phyloP scores from a whole-genome alignment of 2,113 vertebrate genomes.

The Psophia crepitans region DNA sequence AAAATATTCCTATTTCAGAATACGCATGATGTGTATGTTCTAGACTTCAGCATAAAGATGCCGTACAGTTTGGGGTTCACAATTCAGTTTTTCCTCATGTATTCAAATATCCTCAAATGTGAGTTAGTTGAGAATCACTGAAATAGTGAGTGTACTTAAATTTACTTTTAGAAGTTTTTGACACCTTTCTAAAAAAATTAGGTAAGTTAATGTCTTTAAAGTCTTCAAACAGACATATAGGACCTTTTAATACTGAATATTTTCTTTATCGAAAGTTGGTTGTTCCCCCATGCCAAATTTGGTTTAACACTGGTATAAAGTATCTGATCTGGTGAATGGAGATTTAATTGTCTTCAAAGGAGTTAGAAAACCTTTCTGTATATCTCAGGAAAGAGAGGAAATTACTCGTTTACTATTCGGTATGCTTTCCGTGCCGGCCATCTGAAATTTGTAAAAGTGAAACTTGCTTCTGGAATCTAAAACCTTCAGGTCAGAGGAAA shows the following conservation, averaged over 20 bases:
- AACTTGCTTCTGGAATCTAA: neutral
- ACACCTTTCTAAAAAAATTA: neutral
- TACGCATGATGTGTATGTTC: neutral
- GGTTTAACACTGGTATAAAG: neutral
- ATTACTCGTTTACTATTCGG: fast-evolving
- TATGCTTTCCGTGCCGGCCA: neutral
- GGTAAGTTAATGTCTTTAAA: neutral
- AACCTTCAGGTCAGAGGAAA: neutral
- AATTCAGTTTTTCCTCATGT: neutral
- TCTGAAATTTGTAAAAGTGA: neutral
- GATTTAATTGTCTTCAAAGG: neutral
- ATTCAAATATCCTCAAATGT: neutral
- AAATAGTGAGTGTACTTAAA: neutral
- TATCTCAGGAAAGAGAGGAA: neutral
- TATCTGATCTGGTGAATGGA: neutral
- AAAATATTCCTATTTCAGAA: neutral
- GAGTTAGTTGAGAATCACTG: neutral
- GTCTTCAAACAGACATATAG: neutral
- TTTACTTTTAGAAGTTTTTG: neutral
- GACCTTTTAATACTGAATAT: neutral
- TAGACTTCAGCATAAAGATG: neutral
- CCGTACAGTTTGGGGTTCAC: neutral
- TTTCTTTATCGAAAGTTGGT: neutral
- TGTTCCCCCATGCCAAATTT: neutral
- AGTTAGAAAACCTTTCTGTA: neutral